A percentile compares a stretch with the other conserved stretches of the same genome.
These are phyloP conservation scores for Phalacrocorax pelagicus DNA, from an alignment of 2,113 vertebrate species.

Conservation along the genomic window DNA sequence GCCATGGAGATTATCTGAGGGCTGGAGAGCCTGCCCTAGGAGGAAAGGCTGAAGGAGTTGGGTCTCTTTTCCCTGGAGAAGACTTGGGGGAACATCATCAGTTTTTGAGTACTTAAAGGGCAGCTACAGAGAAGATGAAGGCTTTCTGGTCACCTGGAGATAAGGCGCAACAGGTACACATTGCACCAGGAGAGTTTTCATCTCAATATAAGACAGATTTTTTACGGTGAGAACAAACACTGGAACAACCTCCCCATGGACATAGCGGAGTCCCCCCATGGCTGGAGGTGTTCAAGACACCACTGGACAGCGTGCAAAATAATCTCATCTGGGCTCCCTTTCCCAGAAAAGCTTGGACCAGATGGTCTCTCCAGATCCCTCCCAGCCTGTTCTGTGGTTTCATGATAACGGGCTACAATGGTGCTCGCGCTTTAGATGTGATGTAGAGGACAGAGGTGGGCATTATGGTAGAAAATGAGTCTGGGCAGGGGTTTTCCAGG, in stretches of 20 bases:
- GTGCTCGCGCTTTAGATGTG: no score
- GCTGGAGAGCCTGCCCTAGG: background rate
- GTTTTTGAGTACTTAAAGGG: background rate
- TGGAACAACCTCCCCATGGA: background rate
- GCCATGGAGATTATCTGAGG: background rate
- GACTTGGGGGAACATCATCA: no score
- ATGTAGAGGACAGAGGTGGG: background rate
- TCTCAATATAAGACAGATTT: background rate
- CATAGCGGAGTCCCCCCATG: accelerated
- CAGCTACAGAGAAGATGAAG: background rate
- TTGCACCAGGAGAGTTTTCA: background rate
- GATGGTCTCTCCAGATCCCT: background rate
- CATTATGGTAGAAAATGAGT: background rate
- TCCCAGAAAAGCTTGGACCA: background rate
- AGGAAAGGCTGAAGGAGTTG: background rate
- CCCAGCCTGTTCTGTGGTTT: background rate
- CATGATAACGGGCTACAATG: accelerated
- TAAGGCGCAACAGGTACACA: background rate
- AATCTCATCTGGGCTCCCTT: background rate
- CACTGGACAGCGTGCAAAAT: background rate
- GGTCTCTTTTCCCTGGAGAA: no score
- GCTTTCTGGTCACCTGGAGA: background rate
- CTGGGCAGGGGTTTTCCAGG: background rate
- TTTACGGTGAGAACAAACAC: background rate
- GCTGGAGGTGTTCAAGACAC: background rate